Conservation (phyloP, 2,797 vertebrate species). For the Danio jaintianensis region DNA sequence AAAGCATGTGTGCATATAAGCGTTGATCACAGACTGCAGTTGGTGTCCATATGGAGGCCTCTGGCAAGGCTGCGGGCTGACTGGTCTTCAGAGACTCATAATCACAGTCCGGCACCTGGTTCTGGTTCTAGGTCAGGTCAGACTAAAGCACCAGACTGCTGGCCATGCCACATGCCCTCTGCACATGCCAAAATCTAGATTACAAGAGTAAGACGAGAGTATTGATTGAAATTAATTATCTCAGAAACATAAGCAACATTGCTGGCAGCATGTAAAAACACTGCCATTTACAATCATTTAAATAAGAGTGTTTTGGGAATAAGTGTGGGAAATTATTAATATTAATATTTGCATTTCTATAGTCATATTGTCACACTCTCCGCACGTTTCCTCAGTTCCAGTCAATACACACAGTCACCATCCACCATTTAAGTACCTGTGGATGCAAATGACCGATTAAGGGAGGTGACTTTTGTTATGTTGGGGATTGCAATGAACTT, state of each 20-base stretch:
- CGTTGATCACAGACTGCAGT: conserved; percentile 40
- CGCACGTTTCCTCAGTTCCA: no score
- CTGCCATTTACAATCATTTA: background rate
- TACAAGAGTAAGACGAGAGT: background rate
- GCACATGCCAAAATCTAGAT: conserved; percentile 26
- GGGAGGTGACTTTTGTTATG: no score
- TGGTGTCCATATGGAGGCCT: conserved; percentile 59
- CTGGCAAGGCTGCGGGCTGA: conserved; percentile 52
- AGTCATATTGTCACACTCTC: no score
- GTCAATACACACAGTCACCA: no score
- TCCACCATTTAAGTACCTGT: no score
- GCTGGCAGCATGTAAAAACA: background rate
- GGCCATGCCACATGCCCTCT: conserved; percentile 42
- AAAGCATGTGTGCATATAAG: conserved; percentile 34
- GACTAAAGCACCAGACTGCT: conserved; percentile 40
- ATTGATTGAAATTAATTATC: background rate
- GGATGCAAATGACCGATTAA: no score
- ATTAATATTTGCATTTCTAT: no score
- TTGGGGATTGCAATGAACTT: no score
- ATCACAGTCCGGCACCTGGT: conserved; percentile 54
- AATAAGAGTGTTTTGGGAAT: background rate
- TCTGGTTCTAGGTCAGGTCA: conserved; percentile 52
- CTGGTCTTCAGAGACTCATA: conserved; percentile 50
- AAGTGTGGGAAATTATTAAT: background rate
- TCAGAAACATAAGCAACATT: background rate